Percentiles rank a stretch among this genome's conserved stretches.
Conservation (phyloP, 2,888 invertebrate genomes). For the Argyra leucocephala region DNA sequence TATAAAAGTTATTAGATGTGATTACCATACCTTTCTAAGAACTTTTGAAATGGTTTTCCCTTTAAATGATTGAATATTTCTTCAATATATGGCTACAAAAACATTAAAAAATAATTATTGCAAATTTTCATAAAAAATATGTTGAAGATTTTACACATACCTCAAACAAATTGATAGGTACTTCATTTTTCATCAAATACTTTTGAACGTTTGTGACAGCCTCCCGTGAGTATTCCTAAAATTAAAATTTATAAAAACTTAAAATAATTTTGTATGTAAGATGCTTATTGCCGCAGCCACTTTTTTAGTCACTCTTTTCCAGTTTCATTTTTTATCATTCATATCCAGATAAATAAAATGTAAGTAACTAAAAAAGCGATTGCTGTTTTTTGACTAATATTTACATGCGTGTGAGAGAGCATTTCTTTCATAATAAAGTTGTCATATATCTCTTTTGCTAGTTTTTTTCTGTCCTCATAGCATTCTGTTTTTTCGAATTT, state of each 20-base stretch:
- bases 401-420: slow-evolving; percentile 95
- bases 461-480: slow-evolving; percentile 87
- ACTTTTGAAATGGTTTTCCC: slow-evolving; percentile 94
- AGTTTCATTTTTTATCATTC: no score
- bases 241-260: slow-evolving; percentile 13
- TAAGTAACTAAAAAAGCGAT: no score
- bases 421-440: slow-evolving; percentile 99
- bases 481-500: slow-evolving; percentile 97
- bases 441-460: slow-evolving; percentile 96
- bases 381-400: slow-evolving; percentile 32
- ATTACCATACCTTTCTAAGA: slow-evolving; percentile 84
- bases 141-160: slow-evolving; percentile 45
- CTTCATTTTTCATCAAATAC: slow-evolving; percentile 93
- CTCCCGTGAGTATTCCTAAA: slow-evolving; percentile 95
- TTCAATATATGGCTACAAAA: slow-evolving; percentile 88
- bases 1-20: no score
- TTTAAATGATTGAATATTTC: slow-evolving; percentile 97
- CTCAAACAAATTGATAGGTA: slow-evolving; percentile 95
- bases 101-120: not conserved
- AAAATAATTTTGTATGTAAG: no score
- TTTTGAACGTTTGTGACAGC: slow-evolving; percentile 96
- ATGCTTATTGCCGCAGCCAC: no score
- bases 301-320: no score
- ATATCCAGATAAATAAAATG: no score
- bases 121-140: not conserved